Evolutionary conservation across 2,888 invertebrate species (phyloP).

Genomic region (Rhaphigaster nebulosa): DNA sequence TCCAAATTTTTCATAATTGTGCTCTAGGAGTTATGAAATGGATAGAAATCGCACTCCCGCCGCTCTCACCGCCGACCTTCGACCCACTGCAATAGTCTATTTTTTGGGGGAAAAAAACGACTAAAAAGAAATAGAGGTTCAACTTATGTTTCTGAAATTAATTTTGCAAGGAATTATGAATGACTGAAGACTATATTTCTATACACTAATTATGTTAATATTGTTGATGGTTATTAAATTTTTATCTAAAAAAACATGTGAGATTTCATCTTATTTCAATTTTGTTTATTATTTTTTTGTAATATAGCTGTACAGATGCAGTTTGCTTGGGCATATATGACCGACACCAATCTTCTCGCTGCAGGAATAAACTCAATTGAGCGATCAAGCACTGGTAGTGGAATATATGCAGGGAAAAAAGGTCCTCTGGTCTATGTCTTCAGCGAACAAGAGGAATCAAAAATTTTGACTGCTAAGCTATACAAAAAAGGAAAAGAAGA

Average conservation of each 20-base stretch:
- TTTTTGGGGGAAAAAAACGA: too few species aligned
- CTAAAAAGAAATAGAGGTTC: too few species aligned
- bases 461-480: slow-evolving; percentile 25
- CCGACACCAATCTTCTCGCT: slow-evolving; percentile 71
- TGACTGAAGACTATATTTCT: background rate
- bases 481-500: slow-evolving; percentile 41
- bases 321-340: slow-evolving; percentile 70
- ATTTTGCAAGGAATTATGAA: background rate
- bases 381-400: slow-evolving; percentile 70
- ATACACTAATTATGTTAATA: background rate
- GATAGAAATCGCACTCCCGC: too few species aligned
- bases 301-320: slow-evolving; percentile 69
- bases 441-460: background rate
- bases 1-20: too few species aligned
- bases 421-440: slow-evolving; percentile 65
- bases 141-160: too few species aligned
- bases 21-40: too few species aligned
- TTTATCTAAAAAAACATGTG: background rate
- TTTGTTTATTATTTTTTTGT: slow-evolving; percentile 45
- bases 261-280: background rate
- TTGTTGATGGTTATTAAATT: background rate
- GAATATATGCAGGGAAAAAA: slow-evolving; percentile 70
- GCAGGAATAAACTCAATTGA: slow-evolving; percentile 70
- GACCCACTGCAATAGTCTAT: too few species aligned
- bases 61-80: too few species aligned